A percentile compares a stretch with the other conserved stretches of the same genome.
Evolutionary conservation across 2,888 invertebrate species (phyloP).

Genomic region (Pediacus dermestoides): DNA sequence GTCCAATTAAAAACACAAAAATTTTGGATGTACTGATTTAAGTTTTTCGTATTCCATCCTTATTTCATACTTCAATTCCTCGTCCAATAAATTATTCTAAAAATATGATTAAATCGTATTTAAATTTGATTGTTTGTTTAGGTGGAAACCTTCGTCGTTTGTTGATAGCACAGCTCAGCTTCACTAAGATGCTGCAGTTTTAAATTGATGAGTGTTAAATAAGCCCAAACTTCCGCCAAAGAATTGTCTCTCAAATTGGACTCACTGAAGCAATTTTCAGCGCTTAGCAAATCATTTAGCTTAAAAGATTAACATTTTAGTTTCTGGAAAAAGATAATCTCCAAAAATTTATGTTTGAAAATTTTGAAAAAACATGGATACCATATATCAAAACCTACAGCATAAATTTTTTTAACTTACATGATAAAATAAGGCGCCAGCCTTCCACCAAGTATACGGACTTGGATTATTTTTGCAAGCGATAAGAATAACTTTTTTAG

Average conservation of each 20-base stretch:
- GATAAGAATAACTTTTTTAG: conserved; percentile 40
- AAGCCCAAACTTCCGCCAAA: conserved; percentile 45
- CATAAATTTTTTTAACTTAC: conserved; percentile 21
- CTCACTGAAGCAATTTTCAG: conserved; percentile 47
- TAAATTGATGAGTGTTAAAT: conserved; percentile 44
- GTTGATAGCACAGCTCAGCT: conserved; percentile 43
- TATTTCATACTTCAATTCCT: neutral
- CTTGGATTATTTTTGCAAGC: conserved; percentile 44
- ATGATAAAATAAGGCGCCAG: conserved; percentile 35
- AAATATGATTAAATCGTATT: conserved; percentile 14
- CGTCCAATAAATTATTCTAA: conserved; percentile 4
- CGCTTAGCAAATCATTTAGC: conserved; percentile 42
- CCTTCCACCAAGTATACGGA: conserved; percentile 43
- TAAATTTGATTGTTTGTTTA: conserved; percentile 7
- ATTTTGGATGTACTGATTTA: too few species aligned
- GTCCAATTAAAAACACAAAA: too few species aligned
- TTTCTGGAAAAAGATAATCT: conserved; percentile 7
- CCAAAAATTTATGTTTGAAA: neutral
- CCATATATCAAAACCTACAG: conserved; percentile 6
- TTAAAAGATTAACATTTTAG: too few species aligned
- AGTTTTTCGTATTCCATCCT: too few species aligned
- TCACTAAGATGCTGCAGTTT: conserved; percentile 38
- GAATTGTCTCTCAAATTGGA: conserved; percentile 44
- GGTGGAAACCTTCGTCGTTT: conserved; percentile 36
- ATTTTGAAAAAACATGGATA: conserved; percentile 2